These are phyloP conservation scores for Phrixothrix hirtus DNA, from an alignment of 2,888 invertebrate species.

Conservation along the genomic window DNA sequence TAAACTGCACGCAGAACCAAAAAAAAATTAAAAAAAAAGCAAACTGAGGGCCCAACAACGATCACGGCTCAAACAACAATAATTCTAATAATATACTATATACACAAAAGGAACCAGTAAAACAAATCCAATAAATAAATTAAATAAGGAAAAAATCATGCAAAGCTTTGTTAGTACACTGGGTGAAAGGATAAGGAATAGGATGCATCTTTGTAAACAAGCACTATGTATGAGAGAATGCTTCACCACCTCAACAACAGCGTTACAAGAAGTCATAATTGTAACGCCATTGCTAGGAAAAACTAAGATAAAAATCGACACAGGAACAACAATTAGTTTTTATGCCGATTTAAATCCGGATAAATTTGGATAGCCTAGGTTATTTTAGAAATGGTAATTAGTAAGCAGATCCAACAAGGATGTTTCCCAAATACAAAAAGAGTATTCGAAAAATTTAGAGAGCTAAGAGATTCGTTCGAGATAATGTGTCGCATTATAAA, in stretches of 20 bases:
- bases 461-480: conserved; percentile 14
- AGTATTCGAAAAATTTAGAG: conserved; percentile 28
- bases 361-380: too few relatives aligned
- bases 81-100: conserved; percentile 17
- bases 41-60: conserved; percentile 23
- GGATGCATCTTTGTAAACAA: conserved; percentile 51
- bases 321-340: too few relatives aligned
- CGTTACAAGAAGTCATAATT: not conserved
- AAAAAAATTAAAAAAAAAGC: conserved; percentile 9
- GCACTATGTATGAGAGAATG: conserved; percentile 46
- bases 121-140: conserved; percentile 47
- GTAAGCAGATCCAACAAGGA: too few relatives aligned
- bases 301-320: too few relatives aligned
- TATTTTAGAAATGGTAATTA: too few relatives aligned
- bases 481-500: not conserved
- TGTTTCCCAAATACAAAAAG: not conserved
- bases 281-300: not conserved
- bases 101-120: conserved; percentile 45
- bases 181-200: conserved; percentile 9
- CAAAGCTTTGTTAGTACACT: conserved; percentile 16
- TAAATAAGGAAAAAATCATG: conserved; percentile 17
- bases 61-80: conserved; percentile 15
- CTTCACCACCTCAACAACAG: conserved; percentile 3
- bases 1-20: conserved; percentile 33
- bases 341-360: too few relatives aligned